phyloP scores from a whole-genome alignment of 2,888 invertebrate species.

The Nomada flava region DNA sequence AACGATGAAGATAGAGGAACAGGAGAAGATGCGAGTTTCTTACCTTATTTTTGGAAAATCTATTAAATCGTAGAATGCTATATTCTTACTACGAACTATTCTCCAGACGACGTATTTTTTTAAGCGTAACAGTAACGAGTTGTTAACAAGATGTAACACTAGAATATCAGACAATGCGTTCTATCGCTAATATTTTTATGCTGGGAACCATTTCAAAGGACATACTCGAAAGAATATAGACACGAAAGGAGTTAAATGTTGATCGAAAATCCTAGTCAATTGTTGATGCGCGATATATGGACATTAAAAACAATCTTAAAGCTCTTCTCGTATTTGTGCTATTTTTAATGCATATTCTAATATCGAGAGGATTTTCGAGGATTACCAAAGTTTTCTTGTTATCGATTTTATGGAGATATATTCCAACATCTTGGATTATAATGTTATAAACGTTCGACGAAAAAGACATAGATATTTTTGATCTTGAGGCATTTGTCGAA shows the following conservation, averaged over 20 bases:
- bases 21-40: not conserved
- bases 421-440: slow-evolving; percentile 12
- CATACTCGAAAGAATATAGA: not conserved
- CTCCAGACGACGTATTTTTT: slow-evolving; percentile 10
- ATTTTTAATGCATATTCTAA: slow-evolving; percentile 16
- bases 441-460: not conserved
- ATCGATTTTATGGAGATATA: slow-evolving; percentile 27
- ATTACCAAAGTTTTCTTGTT: slow-evolving; percentile 23
- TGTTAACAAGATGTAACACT: not conserved
- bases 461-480: slow-evolving; percentile 18
- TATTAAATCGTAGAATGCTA: slow-evolving; percentile 8
- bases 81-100: slow-evolving; percentile 17
- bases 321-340: slow-evolving; percentile 22
- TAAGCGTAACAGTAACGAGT: not conserved
- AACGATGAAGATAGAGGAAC: not conserved
- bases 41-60: slow-evolving; percentile 10
- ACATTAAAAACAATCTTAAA: slow-evolving; percentile 17
- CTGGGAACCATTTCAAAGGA: slow-evolving; percentile 23
- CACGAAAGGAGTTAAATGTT: not conserved
- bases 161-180: not conserved
- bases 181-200: not conserved
- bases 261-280: slow-evolving; percentile 15
- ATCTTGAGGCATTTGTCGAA: slow-evolving; percentile 8
- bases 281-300: slow-evolving; percentile 4
- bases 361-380: not conserved